phyloP scores from a whole-genome alignment of 2,113 vertebrate genomes.

The Felis catus region F.catus_Fca126_mat1.0 CM031413.1:73423501-73424000 shows the following conservation, averaged over 20 bases:
- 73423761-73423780: conserved; percentile 74
- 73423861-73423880: conserved; percentile 35
- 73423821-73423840: conserved; percentile 77
- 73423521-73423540: neutral
- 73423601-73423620: neutral
- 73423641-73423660: conserved; percentile 50
- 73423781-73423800: conserved; percentile 79
- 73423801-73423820: conserved; percentile 79
- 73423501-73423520: conserved; percentile 3
- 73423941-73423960: neutral
- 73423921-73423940: neutral
- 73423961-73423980: neutral
- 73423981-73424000: neutral
- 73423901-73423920: neutral
- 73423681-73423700: conserved; percentile 46
- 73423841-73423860: conserved; percentile 58
- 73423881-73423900: neutral
- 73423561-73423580: conserved; percentile 23
- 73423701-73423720: conserved; percentile 72
- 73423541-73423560: conserved; percentile 2
- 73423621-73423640: conserved; percentile 75
- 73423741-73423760: conserved; percentile 77
- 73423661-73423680: conserved; percentile 54
- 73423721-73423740: conserved; percentile 75
- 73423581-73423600: neutral